Conservation (phyloP, 2,888 invertebrate genomes). For the Amiota communis region DNA sequence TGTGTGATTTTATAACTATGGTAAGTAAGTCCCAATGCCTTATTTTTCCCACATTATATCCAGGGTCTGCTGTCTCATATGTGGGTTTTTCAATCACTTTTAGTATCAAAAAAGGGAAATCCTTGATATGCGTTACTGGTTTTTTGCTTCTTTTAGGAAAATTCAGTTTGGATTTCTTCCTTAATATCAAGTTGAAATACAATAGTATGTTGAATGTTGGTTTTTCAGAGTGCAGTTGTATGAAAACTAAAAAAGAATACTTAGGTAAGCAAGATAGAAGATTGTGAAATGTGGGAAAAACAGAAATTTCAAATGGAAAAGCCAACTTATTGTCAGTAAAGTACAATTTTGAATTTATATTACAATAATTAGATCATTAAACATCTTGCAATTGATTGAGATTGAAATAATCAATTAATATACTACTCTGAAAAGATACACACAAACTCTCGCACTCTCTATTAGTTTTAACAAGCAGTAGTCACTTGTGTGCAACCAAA, state of each 20-base stretch:
- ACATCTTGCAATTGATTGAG: neutral
- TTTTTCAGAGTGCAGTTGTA: slow-evolving; percentile 12
- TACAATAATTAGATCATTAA: no score
- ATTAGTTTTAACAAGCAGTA: neutral
- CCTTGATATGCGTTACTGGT: slow-evolving; percentile 45
- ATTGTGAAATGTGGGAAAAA: neutral
- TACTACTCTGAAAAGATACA: no score
- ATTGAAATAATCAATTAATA: no score
- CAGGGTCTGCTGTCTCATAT: neutral
- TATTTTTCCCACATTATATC: slow-evolving; percentile 42
- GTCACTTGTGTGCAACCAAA: slow-evolving; percentile 14
- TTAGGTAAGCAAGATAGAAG: neutral
- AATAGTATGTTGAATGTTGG: slow-evolving; percentile 23
- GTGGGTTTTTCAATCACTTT: slow-evolving; percentile 42
- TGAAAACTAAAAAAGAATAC: slow-evolving; percentile 1
- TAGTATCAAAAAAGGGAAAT: slow-evolving; percentile 40
- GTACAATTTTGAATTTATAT: neutral
- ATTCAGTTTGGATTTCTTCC: slow-evolving; percentile 37
- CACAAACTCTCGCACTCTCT: no score
- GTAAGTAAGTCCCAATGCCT: slow-evolving; percentile 37
- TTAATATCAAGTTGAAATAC: slow-evolving; percentile 37
- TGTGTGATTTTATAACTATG: slow-evolving; percentile 60
- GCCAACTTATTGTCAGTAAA: neutral
- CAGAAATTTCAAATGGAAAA: no score
- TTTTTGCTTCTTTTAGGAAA: slow-evolving; percentile 47